These are phyloP conservation scores for Cephus runcator DNA, from an alignment of 2,888 invertebrate species.

Conservation along the genomic window DNA sequence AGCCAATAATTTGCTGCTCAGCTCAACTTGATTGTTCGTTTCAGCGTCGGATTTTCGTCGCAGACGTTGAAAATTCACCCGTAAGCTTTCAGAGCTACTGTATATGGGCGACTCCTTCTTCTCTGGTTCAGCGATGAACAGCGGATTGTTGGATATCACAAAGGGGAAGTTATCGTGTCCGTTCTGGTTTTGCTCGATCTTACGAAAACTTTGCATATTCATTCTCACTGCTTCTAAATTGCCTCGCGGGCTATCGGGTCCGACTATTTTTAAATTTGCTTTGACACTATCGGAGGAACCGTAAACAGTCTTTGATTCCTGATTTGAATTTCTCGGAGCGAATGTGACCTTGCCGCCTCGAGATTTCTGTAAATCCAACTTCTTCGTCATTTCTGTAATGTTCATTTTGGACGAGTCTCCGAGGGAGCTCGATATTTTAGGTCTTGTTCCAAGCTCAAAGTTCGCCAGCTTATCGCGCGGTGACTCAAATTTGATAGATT, in stretches of 20 bases:
- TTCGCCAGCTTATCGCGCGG: constrained; percentile 41
- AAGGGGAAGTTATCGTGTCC: constrained; percentile 55
- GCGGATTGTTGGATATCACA: constrained; percentile 58
- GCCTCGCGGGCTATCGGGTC: constrained; percentile 45
- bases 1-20: constrained; percentile 51
- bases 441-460: constrained; percentile 50
- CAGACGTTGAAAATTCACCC: constrained; percentile 52
- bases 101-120: constrained; percentile 55
- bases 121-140: constrained; percentile 55
- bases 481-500: constrained; percentile 39
- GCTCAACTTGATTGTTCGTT: constrained; percentile 46
- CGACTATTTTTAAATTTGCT: constrained; percentile 39
- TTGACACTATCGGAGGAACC: constrained; percentile 44
- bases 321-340: constrained; percentile 36
- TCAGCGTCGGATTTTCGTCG: constrained; percentile 57
- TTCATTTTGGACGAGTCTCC: constrained; percentile 37
- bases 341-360: constrained; percentile 38
- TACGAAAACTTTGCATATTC: constrained; percentile 51
- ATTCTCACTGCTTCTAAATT: constrained; percentile 52
- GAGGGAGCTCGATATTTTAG: constrained; percentile 24
- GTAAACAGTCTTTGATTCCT: constrained; percentile 34
- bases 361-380: constrained; percentile 43
- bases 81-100: constrained; percentile 55
- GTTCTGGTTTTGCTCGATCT: constrained; percentile 51
- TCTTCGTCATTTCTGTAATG: constrained; percentile 46